These are phyloP conservation scores for cattle (Bos taurus) DNA, from an alignment of 2,113 vertebrate genomes.

Conservation along the genomic window ARS-UCD2.0 NC_037338.1:90042001-90042500, in stretches of 20 bases:
- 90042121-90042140: background rate
- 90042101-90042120: background rate
- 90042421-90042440: background rate
- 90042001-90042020: too few species aligned
- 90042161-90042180: fast-evolving
- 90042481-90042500: constrained; percentile 88
- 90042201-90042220: fast-evolving
- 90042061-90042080: too few species aligned
- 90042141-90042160: fast-evolving
- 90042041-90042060: too few species aligned
- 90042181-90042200: fast-evolving
- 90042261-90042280: fast-evolving
- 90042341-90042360: fast-evolving
- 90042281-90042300: fast-evolving
- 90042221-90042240: background rate
- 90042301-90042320: fast-evolving
- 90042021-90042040: background rate
- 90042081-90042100: fast-evolving
- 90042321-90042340: background rate
- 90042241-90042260: background rate
- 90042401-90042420: too few species aligned
- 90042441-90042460: background rate
- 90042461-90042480: background rate
- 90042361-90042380: background rate
- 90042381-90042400: background rate